Conservation (phyloP, 2,113 vertebrate genomes). For the Coracopsis vasa region DNA sequence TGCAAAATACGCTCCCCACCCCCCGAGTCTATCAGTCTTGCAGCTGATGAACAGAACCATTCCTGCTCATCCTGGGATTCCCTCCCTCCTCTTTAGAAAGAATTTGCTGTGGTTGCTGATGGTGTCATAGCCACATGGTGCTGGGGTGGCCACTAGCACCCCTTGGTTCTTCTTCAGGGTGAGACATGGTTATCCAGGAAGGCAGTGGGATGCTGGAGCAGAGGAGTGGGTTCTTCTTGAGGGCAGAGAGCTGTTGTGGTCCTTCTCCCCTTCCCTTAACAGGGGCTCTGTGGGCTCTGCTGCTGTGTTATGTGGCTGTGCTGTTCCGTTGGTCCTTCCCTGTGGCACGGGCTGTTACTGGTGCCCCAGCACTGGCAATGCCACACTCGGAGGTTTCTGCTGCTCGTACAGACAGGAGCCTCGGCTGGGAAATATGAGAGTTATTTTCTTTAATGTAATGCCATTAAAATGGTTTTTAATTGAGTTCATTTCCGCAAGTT, state of each 20-base stretch:
- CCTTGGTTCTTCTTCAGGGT: not conserved
- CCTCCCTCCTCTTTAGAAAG: not conserved
- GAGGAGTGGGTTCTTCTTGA: rapidly evolving
- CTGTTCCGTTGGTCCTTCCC: rapidly evolving
- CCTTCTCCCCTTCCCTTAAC: not conserved
- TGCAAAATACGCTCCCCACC: not conserved
- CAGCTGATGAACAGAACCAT: constrained; percentile 1
- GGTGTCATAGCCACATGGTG: rapidly evolving
- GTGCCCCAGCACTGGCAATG: not conserved
- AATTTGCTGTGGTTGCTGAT: rapidly evolving
- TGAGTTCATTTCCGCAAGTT: not conserved
- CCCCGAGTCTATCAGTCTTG: constrained; percentile 2
- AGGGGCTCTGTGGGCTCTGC: rapidly evolving
- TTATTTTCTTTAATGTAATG: not conserved
- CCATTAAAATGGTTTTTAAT: constrained; percentile 6
- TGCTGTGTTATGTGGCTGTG: rapidly evolving
- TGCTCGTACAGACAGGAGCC: not conserved
- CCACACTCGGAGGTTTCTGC: not conserved
- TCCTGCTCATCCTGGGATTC: not conserved
- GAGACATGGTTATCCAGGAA: rapidly evolving
- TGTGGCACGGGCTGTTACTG: not conserved
- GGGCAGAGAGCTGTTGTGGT: rapidly evolving
- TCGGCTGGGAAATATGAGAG: not conserved
- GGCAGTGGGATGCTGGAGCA: not conserved
- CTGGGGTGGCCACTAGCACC: rapidly evolving